These are phyloP conservation scores for Ginglymostoma cirratum DNA, from an alignment of 2,113 vertebrate genomes.

Conservation along the genomic window DNA sequence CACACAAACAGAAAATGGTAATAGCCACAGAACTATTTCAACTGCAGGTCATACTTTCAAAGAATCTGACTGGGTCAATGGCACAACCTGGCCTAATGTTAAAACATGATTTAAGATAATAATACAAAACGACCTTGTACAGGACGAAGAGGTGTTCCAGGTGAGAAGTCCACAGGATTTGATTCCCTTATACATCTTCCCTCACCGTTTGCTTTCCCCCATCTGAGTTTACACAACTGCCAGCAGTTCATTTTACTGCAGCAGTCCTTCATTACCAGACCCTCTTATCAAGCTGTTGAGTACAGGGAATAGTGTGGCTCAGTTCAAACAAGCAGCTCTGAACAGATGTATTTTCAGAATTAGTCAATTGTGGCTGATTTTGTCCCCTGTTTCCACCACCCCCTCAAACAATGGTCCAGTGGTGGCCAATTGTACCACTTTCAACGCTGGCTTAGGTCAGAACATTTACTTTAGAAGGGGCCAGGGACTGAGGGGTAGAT, in stretches of 20 bases:
- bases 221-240: background rate
- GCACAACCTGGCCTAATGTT: background rate
- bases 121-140: background rate
- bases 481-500: background rate
- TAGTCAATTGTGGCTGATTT: background rate
- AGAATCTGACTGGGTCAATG: slow-evolving; percentile 23
- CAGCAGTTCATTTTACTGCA: background rate
- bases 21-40: slow-evolving; percentile 28
- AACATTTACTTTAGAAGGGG: background rate
- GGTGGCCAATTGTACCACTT: background rate
- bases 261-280: background rate
- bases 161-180: background rate
- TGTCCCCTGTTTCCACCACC: too few species aligned
- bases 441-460: background rate
- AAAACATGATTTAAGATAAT: background rate
- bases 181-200: background rate
- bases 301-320: background rate
- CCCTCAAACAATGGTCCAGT: too few species aligned
- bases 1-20: background rate
- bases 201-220: background rate
- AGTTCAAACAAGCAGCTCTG: background rate
- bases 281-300: background rate
- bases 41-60: slow-evolving; percentile 14
- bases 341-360: background rate
- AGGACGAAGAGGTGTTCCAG: background rate